phyloP scores from a whole-genome alignment of 2,113 vertebrate genomes.

The Erinaceus europaeus region DNA sequence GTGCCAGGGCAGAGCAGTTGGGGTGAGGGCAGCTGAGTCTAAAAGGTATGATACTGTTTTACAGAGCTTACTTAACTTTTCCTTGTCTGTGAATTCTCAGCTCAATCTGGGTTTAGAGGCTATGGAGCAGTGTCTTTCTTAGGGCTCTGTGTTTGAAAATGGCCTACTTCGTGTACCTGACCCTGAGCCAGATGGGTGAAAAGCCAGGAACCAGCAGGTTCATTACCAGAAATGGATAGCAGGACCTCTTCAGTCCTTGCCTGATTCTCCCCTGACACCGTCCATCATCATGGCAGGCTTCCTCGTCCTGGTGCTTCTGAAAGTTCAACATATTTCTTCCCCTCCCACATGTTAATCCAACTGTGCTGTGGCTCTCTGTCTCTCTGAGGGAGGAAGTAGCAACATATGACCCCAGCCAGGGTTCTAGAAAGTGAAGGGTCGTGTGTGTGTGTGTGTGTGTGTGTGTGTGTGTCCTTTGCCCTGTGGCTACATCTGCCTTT shows the following conservation, averaged over 20 bases:
- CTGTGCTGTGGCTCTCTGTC: not conserved
- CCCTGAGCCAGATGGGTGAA: not conserved
- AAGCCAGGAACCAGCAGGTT: no score
- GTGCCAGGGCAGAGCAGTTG: not conserved
- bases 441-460: not conserved
- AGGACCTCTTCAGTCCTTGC: not conserved
- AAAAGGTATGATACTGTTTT: not conserved
- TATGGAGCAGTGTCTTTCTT: not conserved
- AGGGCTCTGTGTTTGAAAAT: not conserved
- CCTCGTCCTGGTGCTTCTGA: not conserved
- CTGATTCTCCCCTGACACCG: not conserved
- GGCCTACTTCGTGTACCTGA: not conserved
- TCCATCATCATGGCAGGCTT: not conserved
- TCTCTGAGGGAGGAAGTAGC: not conserved
- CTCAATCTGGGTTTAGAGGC: not conserved
- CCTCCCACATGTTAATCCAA: no score
- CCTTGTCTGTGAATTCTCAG: not conserved
- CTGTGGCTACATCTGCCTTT: not conserved
- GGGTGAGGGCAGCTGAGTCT: not conserved
- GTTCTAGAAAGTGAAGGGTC: constrained; percentile 6
- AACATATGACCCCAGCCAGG: not conserved
- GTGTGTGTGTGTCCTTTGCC: no score
- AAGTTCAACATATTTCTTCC: no score
- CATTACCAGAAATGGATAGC: not conserved
- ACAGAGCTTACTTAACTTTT: not conserved